Evolutionary conservation across 2,113 vertebrate species (phyloP).

Genomic region (Neopipo cinnamomea): DNA sequence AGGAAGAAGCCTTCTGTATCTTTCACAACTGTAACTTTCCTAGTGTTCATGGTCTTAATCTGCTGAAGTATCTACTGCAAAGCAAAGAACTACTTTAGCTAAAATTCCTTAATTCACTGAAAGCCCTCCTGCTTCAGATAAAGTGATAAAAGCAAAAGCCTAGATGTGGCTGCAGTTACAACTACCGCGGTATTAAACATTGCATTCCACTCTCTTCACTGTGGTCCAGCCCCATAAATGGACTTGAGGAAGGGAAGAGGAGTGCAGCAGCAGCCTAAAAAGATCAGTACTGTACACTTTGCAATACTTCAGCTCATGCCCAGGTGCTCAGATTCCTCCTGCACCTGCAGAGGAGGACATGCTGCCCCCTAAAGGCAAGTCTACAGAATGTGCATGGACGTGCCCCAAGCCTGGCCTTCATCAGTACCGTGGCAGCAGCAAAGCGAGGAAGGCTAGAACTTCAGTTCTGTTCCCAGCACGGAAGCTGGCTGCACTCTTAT

Average conservation of each 20-base stretch:
- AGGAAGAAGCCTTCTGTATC: not conserved
- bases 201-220: not conserved
- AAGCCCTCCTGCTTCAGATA: not conserved
- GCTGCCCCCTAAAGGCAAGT: not conserved
- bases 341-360: not conserved
- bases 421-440: not conserved
- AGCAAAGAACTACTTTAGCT: not conserved
- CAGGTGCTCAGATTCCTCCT: not conserved
- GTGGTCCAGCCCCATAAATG: fast-evolving
- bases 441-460: not conserved
- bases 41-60: not conserved
- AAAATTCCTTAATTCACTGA: not conserved
- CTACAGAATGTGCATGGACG: not conserved
- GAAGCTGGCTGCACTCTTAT: not conserved
- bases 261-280: not conserved
- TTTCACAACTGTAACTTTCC: not conserved
- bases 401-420: not conserved
- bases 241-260: not conserved
- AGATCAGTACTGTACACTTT: not conserved
- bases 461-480: not conserved
- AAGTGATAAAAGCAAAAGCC: not conserved
- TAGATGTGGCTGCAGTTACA: not conserved
- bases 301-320: not conserved
- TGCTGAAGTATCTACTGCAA: not conserved
- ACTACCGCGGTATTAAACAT: not conserved